These are phyloP conservation scores for Myrmecobius fasciatus DNA, from an alignment of 2,113 vertebrate genomes.

Conservation along the genomic window DNA sequence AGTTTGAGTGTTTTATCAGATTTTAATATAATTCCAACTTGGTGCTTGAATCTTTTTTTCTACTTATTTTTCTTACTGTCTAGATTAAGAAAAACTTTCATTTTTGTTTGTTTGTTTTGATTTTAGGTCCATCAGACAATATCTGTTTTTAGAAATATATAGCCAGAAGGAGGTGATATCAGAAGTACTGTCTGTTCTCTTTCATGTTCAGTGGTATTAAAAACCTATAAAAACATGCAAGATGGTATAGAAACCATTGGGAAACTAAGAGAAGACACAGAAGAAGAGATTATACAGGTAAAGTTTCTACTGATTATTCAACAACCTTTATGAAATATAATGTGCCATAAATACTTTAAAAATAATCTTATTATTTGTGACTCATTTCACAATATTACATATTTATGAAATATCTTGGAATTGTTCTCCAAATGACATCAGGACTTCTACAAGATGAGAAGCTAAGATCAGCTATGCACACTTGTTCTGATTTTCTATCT, in stretches of 20 bases:
- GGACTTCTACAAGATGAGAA: background rate
- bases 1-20: background rate
- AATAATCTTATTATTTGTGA: background rate
- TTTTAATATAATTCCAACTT: background rate
- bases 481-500: background rate
- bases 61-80: background rate
- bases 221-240: conserved; percentile 64
- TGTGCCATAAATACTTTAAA: background rate
- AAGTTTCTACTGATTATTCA: conserved; percentile 27
- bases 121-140: conserved; percentile 57
- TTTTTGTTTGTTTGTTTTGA: background rate
- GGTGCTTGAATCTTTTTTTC: background rate
- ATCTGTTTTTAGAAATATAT: conserved; percentile 50
- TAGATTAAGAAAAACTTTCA: background rate
- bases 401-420: background rate
- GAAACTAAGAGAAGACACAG: background rate
- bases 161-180: conserved; percentile 74
- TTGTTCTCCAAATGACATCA: background rate
- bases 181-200: conserved; percentile 64
- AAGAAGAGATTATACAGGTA: conserved; percentile 45
- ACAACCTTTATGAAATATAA: background rate
- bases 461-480: background rate
- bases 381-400: background rate
- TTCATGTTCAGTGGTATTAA: conserved; percentile 66
- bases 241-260: background rate